Percentiles rank a stretch among this genome's conserved stretches.
phyloP scores from a whole-genome alignment of 2,113 vertebrate species.

The Anser brachyrhynchus region DNA sequence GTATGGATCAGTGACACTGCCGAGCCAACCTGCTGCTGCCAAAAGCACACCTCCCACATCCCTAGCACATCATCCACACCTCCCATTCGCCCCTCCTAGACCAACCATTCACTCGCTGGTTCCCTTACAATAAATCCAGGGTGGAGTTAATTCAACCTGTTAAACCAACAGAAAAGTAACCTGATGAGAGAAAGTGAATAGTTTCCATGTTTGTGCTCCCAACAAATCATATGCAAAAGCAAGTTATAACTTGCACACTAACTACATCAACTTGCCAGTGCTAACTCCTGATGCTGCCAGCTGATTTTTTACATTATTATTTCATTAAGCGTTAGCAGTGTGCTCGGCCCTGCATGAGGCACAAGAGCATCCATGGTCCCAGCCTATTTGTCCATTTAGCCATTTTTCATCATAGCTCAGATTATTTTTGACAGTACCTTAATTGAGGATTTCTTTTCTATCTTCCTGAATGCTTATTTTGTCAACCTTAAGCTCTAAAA shows the following conservation, averaged over 20 bases:
- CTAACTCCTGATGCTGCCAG: neutral
- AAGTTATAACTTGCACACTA: neutral
- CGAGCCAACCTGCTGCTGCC: neutral
- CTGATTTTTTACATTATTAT: neutral
- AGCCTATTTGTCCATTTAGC: slow-evolving; percentile 37
- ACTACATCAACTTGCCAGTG: neutral
- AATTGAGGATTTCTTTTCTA: slow-evolving; percentile 52
- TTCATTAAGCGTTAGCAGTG: neutral
- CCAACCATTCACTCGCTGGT: neutral
- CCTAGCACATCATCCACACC: neutral
- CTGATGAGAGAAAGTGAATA: neutral
- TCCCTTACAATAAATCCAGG: neutral
- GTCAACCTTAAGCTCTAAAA: slow-evolving; percentile 49
- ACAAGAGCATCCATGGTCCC: neutral
- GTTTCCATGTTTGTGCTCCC: neutral
- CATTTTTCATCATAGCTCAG: slow-evolving; percentile 40
- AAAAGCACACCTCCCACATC: neutral
- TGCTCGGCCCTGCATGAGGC: neutral
- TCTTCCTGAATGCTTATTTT: slow-evolving; percentile 47
- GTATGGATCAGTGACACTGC: neutral
- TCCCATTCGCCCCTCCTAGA: neutral
- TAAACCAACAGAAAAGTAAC: neutral
- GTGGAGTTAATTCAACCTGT: neutral
- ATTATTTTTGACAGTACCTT: slow-evolving; percentile 55
- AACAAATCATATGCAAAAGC: neutral